Conservation (phyloP, 2,113 vertebrate species). For the Alethe castanea region DNA sequence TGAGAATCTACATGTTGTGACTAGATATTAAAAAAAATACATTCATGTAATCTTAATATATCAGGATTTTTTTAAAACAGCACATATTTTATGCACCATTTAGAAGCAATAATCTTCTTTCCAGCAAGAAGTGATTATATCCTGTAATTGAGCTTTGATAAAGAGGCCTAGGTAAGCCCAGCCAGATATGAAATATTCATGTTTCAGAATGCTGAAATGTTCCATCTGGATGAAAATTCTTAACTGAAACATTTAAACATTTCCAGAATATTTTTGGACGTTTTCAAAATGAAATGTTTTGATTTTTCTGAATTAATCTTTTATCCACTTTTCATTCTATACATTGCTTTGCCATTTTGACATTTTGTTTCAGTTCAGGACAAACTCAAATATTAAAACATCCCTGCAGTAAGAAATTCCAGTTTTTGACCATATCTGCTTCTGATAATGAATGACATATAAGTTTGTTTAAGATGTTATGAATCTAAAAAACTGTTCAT, state of each 20-base stretch:
- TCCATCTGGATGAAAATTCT: background rate
- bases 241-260: background rate
- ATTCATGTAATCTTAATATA: background rate
- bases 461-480: slow-evolving; percentile 17
- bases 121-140: background rate
- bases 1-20: background rate
- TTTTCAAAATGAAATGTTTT: slow-evolving; percentile 22
- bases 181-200: background rate
- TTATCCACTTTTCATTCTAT: background rate
- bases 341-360: background rate
- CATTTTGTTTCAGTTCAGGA: background rate
- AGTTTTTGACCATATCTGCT: background rate
- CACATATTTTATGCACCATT: background rate
- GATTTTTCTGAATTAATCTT: background rate
- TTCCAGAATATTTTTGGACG: background rate
- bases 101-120: background rate
- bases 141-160: background rate
- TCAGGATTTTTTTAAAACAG: background rate
- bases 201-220: background rate
- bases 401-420: background rate
- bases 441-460: background rate
- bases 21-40: background rate
- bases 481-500: background rate
- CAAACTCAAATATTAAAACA: background rate
- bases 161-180: background rate